Base-by-base conservation (phyloP, 2,888 invertebrate species). In the Lepidochrysops patricia region DNA sequence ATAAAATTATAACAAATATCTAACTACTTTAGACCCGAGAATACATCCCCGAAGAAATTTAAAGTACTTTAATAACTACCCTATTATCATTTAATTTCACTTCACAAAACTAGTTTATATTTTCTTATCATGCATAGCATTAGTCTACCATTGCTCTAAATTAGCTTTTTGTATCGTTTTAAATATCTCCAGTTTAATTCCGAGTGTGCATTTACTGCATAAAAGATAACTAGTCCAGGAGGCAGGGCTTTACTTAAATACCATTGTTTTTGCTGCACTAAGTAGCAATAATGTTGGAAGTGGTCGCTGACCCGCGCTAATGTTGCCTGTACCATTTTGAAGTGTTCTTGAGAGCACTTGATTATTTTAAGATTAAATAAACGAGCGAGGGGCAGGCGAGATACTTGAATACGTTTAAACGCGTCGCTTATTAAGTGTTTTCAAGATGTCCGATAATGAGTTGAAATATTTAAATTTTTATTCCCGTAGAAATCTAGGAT, bases 251-350 rank as follows among this genome's bases (percentile, higher is more conserved):
- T 59, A 52, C 58, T 59, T 59, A 52, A 75, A 73, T 70, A 72
- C 75, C 73, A 77, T 81, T 79, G 80, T 80, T 82, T 82, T 82
- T 79, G 75, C 76, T 74, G 77, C 71, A 77, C 79, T 78, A 76
- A 79, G 74, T 70, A 77, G 72, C 77, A 72, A 76, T 82, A 76
- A 75, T 72, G 67, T 71, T 73, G 69, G 74, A 78, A 81, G 77
- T 77, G 77, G 77, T 70, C 73, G 70, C 75, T 64, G 73, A 74
- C 72, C 73, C 65, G 66, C 65, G 66, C 68, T 66, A 69, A 67
- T 65, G 61, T 63, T 62, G 60, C 64, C 65, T 64, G 64, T 64
- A 54, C 59, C 60, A 62, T 62, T 62, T 61, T 62, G 60, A 54
- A 65, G 61, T 58, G 60, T 60, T 61, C 62, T 60, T 63, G 58